phyloP scores from a whole-genome alignment of 2,888 invertebrate genomes.

The Cordylochernes scorpioides region DNA sequence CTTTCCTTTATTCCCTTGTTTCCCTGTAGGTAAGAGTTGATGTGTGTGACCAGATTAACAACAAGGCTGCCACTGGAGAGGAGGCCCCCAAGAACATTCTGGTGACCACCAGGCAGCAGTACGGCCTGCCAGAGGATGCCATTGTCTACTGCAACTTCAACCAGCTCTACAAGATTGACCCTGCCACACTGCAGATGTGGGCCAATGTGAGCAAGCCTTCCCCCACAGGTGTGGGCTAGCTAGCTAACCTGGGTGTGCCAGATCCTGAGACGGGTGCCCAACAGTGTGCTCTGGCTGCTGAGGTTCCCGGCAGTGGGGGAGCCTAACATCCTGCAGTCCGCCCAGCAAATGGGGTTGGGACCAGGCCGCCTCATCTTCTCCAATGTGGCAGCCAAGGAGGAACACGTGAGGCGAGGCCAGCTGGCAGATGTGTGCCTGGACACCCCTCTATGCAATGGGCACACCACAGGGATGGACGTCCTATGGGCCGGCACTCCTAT shows the following conservation, averaged over 20 bases:
- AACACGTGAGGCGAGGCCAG: slow-evolving; percentile 89
- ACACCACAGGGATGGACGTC: slow-evolving; percentile 98
- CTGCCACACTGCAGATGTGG: slow-evolving; percentile 75
- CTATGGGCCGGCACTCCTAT: slow-evolving; percentile 97
- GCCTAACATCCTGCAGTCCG: slow-evolving; percentile 40
- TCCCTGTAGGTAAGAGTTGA: neutral
- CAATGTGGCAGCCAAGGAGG: slow-evolving; percentile 89
- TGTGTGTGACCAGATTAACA: slow-evolving; percentile 34
- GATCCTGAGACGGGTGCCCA: slow-evolving; percentile 72
- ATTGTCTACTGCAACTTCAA: slow-evolving; percentile 97
- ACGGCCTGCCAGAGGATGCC: slow-evolving; percentile 75
- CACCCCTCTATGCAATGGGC: slow-evolving; percentile 93
- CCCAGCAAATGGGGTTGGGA: slow-evolving; percentile 45
- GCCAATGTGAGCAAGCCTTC: slow-evolving; percentile 37
- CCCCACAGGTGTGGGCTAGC: too few relatives aligned
- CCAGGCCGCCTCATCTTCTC: slow-evolving; percentile 66
- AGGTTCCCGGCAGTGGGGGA: slow-evolving; percentile 52
- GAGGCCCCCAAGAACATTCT: slow-evolving; percentile 72
- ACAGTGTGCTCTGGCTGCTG: slow-evolving; percentile 74
- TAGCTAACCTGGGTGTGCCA: too few relatives aligned
- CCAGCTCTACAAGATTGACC: slow-evolving; percentile 94
- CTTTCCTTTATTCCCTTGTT: too few relatives aligned
- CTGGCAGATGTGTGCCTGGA: slow-evolving; percentile 91
- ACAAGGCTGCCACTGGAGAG: slow-evolving; percentile 86
- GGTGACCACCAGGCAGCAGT: slow-evolving; percentile 82